Conservation (phyloP, 64 coral and sea anemone species). For the Pachyseris speciosa region DNA sequence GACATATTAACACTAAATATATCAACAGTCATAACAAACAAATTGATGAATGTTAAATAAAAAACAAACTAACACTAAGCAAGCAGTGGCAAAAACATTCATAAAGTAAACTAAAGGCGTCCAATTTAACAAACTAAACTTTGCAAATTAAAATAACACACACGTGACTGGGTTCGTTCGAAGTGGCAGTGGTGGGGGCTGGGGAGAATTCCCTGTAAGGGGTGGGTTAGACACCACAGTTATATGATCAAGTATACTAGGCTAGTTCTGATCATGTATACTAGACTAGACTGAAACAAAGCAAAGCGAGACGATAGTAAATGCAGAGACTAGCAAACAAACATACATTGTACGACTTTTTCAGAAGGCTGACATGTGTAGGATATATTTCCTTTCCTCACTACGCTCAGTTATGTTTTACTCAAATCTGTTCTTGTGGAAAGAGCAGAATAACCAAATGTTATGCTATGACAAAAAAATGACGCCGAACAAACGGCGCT, state of each 20-base stretch:
- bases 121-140: too few relatives aligned
- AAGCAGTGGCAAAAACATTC: too few relatives aligned
- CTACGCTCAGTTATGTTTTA: neutral
- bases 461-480: constrained; percentile 26
- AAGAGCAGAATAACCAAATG: neutral
- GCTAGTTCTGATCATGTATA: neutral
- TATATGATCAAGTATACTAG: neutral
- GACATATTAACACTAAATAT: too few relatives aligned
- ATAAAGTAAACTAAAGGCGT: too few relatives aligned
- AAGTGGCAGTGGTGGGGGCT: too few relatives aligned
- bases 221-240: neutral
- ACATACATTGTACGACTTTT: neutral
- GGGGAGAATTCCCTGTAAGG: too few relatives aligned
- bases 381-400: neutral
- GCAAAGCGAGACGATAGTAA: neutral
- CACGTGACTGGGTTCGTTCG: too few relatives aligned
- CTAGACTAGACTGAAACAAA: neutral
- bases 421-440: neutral
- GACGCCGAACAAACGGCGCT: neutral
- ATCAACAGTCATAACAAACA: too few relatives aligned
- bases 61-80: too few relatives aligned
- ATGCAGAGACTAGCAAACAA: neutral
- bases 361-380: neutral
- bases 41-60: too few relatives aligned
- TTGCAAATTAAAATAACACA: too few relatives aligned